Base-by-base conservation (phyloP, 2,797 vertebrate genomes). In the Bovichtus diacanthus region DNA sequence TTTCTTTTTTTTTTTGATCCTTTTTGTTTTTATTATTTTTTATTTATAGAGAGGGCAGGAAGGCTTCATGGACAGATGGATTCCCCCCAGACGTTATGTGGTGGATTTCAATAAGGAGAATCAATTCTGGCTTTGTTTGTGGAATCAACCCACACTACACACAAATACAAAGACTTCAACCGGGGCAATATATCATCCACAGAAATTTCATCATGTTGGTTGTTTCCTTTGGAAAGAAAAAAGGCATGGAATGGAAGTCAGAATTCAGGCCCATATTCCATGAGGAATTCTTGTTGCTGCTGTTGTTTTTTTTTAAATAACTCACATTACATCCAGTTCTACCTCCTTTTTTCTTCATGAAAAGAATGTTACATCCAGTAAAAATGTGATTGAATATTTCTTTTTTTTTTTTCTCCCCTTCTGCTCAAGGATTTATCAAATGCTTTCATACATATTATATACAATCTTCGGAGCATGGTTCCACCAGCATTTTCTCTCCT, bases 21-120 rank as follows among this genome's bases (percentile, higher is more conserved):
- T 67, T 78, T 85, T 69, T 67, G 85, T 83, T 21, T 56, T 53
- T 56, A 11, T 1, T 23, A 13, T 6, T 50, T 23, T 21, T 36
- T 70, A 74, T 88, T 88, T 82, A 80, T 80, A 56, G 31, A 34
- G 62, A 75, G 70, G 68, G 68, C 21, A 19, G 27, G 60, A 74
- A 31, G 74, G 61, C 75, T 84, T 76, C 75, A 58, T 18, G 65
- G 73, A 70, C 68, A 63, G 78, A 83, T 56, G 67, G 78, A 88
- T 88, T 70, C 19, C 79, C 72, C 61, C 80, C 64, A 54, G 75
- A 81, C 87, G 80, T 84, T 82, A 81, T 76, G 74, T 74, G 81
- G 68, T 65, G 78, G 83, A 89, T 92, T 90, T 87, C 89, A 89
- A 86, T 89, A 90, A 85, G 72, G 67, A 78, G 76, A 88, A 88